Base-by-base conservation (phyloP, 2,113 vertebrate genomes). In the Tachysurus vachellii region DNA sequence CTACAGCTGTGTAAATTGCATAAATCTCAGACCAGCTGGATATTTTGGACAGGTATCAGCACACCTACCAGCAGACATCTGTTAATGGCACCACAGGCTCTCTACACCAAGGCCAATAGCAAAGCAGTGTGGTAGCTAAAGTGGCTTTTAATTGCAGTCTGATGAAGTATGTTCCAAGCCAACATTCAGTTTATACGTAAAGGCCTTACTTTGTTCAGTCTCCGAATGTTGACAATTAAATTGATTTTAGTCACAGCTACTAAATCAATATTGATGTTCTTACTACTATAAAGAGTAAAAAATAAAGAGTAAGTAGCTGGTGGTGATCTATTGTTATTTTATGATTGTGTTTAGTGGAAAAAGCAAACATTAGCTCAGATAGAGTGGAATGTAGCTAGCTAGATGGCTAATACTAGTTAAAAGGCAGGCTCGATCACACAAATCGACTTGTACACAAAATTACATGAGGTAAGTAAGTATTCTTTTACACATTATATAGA, bases 21-120 rank as follows among this genome's bases (percentile, higher is more conserved):
- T 53, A 42, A 26, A 28, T 59, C 70, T 80, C 85, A 57, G 13
- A 76, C 77, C 61, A 80, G 85, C 73, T 79, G 76, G 57, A 86
- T 80, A 47, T 56, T 56, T 80, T 80, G 73, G 85, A 86, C 62
- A 86, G 85, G 76, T 68, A 86, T 68, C 76, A 70, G 76, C 61
- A 36, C 50, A 80, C 76, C 84, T 79, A 79, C 59, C 59, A 23
- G 73, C 71, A 62, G 44, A 79, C 85, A 86, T 80, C 85, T 86
- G 76, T 56, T 80, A 73, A 59, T 76, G 23, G 70, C 71, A 77
- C 56, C 26, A 77, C 71, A 64, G 23, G 56, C 42, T 71, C 73
- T 53, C 23, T 21, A 19, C 28, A 53, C 71, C 57, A 75, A 28
- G 71, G 56, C 71, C 54, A 85, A 31, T 19, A 31, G 36, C 23